phyloP scores from a whole-genome alignment of 2,797 vertebrate species.

The Thripadectes ignobilis region DNA sequence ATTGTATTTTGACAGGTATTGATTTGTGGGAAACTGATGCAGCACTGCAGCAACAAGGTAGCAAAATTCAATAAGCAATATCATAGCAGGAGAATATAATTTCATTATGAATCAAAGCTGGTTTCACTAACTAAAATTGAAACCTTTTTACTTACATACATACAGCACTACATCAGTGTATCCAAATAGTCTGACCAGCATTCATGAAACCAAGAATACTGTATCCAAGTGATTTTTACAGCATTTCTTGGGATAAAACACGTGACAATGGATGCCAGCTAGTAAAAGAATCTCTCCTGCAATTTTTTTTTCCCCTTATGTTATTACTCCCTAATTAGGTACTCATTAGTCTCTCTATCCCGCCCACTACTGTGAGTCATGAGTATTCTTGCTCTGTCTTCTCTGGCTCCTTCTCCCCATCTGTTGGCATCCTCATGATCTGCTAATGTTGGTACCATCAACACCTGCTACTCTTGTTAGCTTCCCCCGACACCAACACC shows the following conservation, averaged over 20 bases:
- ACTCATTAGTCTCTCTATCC: not conserved
- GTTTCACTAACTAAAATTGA: not conserved
- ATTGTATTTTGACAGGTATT: not conserved
- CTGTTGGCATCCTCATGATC: fast-evolving
- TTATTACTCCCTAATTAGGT: not conserved
- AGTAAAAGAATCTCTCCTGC: not conserved
- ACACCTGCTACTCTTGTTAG: not conserved
- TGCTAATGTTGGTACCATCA: not conserved
- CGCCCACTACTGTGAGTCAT: not conserved
- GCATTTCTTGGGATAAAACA: not conserved
- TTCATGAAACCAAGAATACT: not conserved
- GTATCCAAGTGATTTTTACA: not conserved
- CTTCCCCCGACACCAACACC: not conserved
- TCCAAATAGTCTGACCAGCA: not conserved
- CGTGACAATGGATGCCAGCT: not conserved
- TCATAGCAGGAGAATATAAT: not conserved
- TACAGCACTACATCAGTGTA: not conserved
- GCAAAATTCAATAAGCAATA: not conserved
- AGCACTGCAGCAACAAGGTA: not conserved
- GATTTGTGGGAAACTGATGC: not conserved
- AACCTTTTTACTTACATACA: not conserved
- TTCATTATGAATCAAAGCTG: not conserved
- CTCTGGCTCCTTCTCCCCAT: not conserved
- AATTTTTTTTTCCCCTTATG: not conserved
- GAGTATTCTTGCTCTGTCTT: not conserved